Evolutionary conservation across 2,888 invertebrate species (phyloP), one percentile per base, ranked within the genome.

Genomic region (Epinotia bilunana): DNA sequence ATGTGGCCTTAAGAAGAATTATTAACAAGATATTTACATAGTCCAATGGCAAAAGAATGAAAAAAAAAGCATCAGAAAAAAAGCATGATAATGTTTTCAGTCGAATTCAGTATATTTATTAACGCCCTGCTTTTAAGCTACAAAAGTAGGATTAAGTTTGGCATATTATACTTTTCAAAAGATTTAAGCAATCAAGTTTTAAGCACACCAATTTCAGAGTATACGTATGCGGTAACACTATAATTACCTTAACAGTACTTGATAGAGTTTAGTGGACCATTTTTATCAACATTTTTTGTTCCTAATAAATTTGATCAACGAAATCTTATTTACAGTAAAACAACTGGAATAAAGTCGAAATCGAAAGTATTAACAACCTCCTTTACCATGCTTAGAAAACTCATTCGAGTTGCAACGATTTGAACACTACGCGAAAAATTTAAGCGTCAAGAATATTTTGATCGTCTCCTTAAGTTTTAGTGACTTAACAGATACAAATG

Each of bases 261-360:
- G 86, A 89, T 91, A 88, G 86, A 89, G 82, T 88, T 90, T 91
- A 93, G 91, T 93, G 93, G 93, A 93, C 93, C 93, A 88, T 92
- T 89, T 88, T 86, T 85, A 83, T 83, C 78, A 82, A 80, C 80
- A 83, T 82, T 82, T 86, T 88, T 91, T 88, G 89, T 90, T 91
- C 87, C 83, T 88, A 88, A 88, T 88, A 82, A 82, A 84, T 87
- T 90, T 90, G 91, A 89, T 90, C 90, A 89, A 89, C 80, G 77
- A 79, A 83, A 79, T 79, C 74, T 82, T 89, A 90, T 89, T 86
- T 89, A 91, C 88, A 90, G 80, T 84, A 85, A 85, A 87, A 84
- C 82, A 87, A 87, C 78, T 84, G 83, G 83, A 83, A 84, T 83
- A 84, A 82, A 79, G 76, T 81, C 78, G 80, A 78, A 79, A 80